Evolutionary conservation across 1,140 invertebrate genomes (phyloP), one percentile per base, ranked within the genome.

Genomic region (Danaus plexippus): DNA sequence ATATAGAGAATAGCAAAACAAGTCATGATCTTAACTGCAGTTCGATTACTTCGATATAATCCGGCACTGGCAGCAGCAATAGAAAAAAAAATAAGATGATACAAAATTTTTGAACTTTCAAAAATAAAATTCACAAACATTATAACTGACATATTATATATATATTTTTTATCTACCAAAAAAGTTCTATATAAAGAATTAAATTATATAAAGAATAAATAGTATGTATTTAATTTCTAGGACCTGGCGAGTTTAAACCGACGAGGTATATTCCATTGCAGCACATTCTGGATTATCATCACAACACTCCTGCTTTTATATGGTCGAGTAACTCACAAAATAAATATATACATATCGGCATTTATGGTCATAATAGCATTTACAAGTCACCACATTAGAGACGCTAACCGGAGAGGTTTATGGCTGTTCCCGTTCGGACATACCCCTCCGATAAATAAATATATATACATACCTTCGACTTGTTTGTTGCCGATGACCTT

Each of bases 201-300:
- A 32, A 32, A 6, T n/a, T n/a, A n/a, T n/a, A n/a, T n/a, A 32
- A 6, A 32, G 22, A 32, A 32, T 32, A 32, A 32, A 32, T 32
- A 32, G 2, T 32, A 32, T 6, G 2, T 32, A 32, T 32, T 32
- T 32, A 32, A 32, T 6, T 82, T 75, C 15, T 72, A 85, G 82
- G 80, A 85, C 42, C 52, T 80, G 40, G 60, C 59, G 3, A 71
- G 72, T n/a, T 52, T 77, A 5, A 80, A 73, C 53, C 66, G 73
- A 48, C 55, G 82, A 15, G 82, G 82, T 0, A 61, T 85, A 6
- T 71, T 85, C 32, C 82, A 85, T 47, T 78, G 76, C 52, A 75
- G 76, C 8, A 72, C 80, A 18, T 66, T 82, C n/a, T 80, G 75
- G 73, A 10, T 80, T 0, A 9, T 71, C 0, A 6, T 75, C 1